Percentiles rank a stretch among this genome's conserved stretches.
phyloP scores from a whole-genome alignment of 2,113 vertebrate genomes.

The Brachirus orientalis region DNA sequence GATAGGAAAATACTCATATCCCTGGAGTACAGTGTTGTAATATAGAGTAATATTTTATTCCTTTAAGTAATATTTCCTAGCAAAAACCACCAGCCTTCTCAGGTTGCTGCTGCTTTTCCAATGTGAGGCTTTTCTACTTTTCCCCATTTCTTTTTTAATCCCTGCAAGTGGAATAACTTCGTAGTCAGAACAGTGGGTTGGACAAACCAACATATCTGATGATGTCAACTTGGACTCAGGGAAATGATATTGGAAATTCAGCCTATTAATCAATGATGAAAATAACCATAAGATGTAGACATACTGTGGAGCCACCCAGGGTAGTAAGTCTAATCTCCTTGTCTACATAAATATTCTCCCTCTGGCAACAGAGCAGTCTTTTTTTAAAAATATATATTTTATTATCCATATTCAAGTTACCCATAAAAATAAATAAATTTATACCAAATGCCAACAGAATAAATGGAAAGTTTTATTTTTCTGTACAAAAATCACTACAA shows the following conservation, averaged over 20 bases:
- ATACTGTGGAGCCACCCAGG: neutral
- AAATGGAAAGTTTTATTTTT: neutral
- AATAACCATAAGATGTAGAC: neutral
- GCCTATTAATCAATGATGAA: neutral
- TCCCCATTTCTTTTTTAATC: neutral
- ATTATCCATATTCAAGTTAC: slow-evolving; percentile 2
- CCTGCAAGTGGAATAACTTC: neutral
- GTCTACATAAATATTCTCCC: neutral
- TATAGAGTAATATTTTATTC: neutral
- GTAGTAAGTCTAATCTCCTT: neutral
- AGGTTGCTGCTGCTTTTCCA: slow-evolving; percentile 2
- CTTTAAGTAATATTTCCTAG: neutral
- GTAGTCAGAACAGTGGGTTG: neutral
- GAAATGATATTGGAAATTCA: neutral
- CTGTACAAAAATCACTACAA: slow-evolving; percentile 2
- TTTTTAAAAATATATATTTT: neutral
- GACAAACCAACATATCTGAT: neutral
- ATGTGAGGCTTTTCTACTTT: slow-evolving; percentile 2
- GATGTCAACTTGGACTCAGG: neutral
- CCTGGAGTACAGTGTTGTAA: neutral
- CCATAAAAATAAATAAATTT: slow-evolving; percentile 3
- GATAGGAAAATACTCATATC: neutral
- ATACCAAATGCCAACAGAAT: neutral
- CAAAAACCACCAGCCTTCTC: too few relatives aligned
- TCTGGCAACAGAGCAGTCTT: neutral